Conservation (phyloP, 2,113 vertebrate species). For the Candoia aspera region DNA sequence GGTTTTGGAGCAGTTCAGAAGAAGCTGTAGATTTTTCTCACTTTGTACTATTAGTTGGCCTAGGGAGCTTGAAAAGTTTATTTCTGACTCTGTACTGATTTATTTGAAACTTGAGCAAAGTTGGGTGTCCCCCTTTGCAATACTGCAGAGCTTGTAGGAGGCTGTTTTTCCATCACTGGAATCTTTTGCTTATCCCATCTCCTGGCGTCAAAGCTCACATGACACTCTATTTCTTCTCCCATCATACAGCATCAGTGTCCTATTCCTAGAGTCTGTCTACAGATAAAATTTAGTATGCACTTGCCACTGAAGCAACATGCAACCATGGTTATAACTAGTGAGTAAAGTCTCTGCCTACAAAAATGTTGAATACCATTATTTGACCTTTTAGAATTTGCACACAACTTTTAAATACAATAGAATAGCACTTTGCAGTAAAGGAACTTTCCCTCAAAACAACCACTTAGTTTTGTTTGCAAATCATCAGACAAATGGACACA, state of each 20-base stretch:
- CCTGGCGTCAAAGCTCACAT: neutral
- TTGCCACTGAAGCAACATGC: neutral
- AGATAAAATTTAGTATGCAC: neutral
- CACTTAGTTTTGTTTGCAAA: neutral
- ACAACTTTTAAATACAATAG: neutral
- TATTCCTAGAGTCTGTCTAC: neutral
- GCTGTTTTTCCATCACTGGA: neutral
- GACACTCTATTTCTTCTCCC: neutral
- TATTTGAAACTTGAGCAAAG: neutral
- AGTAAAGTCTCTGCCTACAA: neutral
- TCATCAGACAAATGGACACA: neutral
- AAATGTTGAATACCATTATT: neutral
- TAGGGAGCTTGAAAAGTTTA: neutral
- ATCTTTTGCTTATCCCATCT: neutral
- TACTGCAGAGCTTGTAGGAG: neutral
- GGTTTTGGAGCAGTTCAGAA: neutral
- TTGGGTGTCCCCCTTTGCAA: neutral
- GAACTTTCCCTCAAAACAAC: neutral
- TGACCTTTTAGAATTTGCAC: neutral
- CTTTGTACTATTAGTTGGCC: neutral
- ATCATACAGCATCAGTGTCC: neutral
- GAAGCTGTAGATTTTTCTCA: neutral
- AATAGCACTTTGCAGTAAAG: neutral
- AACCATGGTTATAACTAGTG: neutral
- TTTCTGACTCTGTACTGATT: neutral